These are phyloP conservation scores for Calyptomena viridis DNA, from an alignment of 2,113 vertebrate genomes.

Conservation along the genomic window DNA sequence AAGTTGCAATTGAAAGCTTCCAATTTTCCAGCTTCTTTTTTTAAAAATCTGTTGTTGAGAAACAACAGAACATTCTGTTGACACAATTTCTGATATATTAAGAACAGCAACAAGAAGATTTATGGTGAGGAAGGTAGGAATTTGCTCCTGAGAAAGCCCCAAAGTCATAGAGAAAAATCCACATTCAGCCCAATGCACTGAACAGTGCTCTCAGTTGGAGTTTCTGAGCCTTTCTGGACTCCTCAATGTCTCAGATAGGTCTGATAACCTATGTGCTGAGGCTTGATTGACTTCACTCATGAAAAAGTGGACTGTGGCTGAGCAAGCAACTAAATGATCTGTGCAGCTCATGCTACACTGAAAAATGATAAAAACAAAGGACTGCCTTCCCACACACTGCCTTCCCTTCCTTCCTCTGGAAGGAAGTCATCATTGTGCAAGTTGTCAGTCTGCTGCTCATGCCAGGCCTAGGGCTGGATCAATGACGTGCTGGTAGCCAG, in stretches of 20 bases:
- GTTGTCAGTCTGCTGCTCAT: neutral
- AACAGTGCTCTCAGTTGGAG: neutral
- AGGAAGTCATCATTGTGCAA: neutral
- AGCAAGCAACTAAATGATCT: neutral
- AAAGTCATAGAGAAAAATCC: neutral
- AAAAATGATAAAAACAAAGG: neutral
- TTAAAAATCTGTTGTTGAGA: neutral
- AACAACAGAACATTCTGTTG: neutral
- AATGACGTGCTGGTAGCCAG: rapidly evolving
- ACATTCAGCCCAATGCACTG: neutral
- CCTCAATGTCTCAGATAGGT: neutral
- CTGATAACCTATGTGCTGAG: neutral
- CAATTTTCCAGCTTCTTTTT: neutral
- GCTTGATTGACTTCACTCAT: neutral
- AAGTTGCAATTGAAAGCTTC: neutral
- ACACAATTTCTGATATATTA: neutral
- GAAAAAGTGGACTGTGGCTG: neutral
- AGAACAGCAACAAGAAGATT: neutral
- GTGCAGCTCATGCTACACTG: neutral
- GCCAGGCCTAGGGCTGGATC: neutral
- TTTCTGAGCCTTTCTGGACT: neutral
- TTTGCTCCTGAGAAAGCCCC: neutral
- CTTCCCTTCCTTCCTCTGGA: neutral
- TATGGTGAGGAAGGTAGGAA: neutral
- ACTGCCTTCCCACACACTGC: neutral